phyloP scores from a whole-genome alignment of 2,113 vertebrate genomes.

The Mustelus asterias region DNA sequence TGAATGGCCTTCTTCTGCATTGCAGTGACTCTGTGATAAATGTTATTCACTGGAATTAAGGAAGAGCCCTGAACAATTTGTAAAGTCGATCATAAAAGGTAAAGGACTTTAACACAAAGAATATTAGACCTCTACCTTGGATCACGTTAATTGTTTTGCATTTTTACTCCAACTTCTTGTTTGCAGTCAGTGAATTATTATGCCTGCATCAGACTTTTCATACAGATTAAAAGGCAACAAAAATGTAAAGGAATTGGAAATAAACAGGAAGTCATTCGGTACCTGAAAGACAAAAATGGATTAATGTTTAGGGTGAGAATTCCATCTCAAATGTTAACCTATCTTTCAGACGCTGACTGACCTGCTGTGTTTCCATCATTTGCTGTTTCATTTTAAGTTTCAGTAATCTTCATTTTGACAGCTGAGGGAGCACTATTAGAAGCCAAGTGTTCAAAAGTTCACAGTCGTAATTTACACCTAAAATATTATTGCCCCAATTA shows the following conservation, averaged over 20 bases:
- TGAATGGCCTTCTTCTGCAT: no score
- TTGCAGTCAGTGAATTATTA: neutral
- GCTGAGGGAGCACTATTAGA: slow-evolving; percentile 18
- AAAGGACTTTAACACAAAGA: neutral
- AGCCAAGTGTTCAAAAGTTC: slow-evolving; percentile 35
- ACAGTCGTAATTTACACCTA: slow-evolving; percentile 3
- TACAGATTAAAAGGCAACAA: neutral
- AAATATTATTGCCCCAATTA: slow-evolving; percentile 32
- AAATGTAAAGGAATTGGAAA: neutral
- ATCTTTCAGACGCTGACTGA: slow-evolving; percentile 9
- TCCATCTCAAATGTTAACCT: neutral
- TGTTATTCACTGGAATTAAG: neutral
- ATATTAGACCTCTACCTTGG: neutral
- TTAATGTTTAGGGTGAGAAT: neutral
- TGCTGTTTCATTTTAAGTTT: slow-evolving; percentile 21
- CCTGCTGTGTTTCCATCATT: neutral
- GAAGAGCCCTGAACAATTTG: neutral
- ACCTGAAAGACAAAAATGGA: neutral
- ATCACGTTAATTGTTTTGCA: neutral
- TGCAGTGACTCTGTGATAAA: neutral
- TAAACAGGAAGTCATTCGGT: neutral
- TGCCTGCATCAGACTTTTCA: neutral
- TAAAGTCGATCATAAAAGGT: neutral
- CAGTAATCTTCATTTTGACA: slow-evolving; percentile 24
- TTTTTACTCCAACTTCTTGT: neutral